Evolutionary conservation across 2,113 vertebrate species (phyloP).

Genomic region (Cyphomyrus discorhynchus): DNA sequence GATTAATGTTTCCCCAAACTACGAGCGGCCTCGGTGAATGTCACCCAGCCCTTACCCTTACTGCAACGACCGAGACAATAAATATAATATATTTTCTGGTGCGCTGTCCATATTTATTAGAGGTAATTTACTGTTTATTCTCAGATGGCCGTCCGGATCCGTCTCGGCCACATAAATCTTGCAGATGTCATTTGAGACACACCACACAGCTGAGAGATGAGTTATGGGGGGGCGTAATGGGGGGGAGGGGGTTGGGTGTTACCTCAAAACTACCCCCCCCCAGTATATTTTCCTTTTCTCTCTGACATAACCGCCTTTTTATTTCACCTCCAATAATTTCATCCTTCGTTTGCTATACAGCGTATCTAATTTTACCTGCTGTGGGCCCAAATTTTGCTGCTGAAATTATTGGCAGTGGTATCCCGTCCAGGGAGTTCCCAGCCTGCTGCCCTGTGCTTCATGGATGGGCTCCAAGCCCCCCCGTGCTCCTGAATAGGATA

Average conservation of each 20-base stretch:
- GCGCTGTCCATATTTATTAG: slow-evolving; percentile 56
- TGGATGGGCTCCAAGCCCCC: background rate
- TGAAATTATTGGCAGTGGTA: background rate
- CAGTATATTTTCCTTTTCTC: background rate
- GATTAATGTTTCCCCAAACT: slow-evolving; percentile 51
- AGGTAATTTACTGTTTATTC: slow-evolving; percentile 46
- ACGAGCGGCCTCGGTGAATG: slow-evolving; percentile 47
- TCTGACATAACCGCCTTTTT: background rate
- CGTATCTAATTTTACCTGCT: background rate
- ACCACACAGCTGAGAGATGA: background rate
- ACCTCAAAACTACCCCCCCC: background rate
- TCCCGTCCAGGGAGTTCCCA: background rate
- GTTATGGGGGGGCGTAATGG: background rate
- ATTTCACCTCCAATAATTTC: background rate
- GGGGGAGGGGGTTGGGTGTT: background rate
- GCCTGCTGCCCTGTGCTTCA: background rate
- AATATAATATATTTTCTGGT: slow-evolving; percentile 47
- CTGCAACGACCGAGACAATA: slow-evolving; percentile 37
- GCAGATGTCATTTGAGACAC: background rate
- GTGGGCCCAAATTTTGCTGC: background rate
- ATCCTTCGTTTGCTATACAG: background rate
- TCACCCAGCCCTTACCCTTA: slow-evolving; percentile 47
- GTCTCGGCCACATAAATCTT: slow-evolving; percentile 26
- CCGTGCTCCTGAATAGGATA: background rate
- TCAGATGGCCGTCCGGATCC: slow-evolving; percentile 38